phyloP scores from a whole-genome alignment of 2,888 invertebrate species.

The Sceliomorpha sp. region DNA sequence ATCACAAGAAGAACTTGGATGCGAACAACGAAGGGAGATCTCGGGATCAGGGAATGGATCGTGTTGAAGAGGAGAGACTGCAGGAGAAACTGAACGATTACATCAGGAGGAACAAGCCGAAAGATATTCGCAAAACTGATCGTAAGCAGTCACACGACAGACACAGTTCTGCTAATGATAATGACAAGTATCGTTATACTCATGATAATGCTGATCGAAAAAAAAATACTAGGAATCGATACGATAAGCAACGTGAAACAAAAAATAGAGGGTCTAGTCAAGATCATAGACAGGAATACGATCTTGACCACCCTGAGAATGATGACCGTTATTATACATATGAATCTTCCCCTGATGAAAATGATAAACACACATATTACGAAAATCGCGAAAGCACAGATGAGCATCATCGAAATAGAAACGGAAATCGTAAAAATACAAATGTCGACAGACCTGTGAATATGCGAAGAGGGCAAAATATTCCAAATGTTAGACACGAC shows the following conservation, averaged over 20 bases:
- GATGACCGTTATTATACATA: too few species aligned
- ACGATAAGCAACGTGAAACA: neutral
- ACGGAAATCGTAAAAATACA: too few species aligned
- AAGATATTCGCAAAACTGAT: conserved; percentile 29
- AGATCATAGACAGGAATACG: too few species aligned
- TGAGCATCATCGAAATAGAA: too few species aligned
- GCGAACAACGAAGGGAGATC: conserved; percentile 27
- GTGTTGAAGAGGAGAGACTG: conserved; percentile 33
- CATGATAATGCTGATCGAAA: conserved; percentile 8
- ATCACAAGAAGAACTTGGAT: conserved; percentile 30
- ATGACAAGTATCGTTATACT: conserved; percentile 2
- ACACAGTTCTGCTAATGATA: conserved; percentile 10
- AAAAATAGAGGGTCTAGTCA: neutral
- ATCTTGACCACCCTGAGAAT: too few species aligned
- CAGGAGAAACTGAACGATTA: conserved; percentile 49
- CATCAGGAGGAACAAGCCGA: conserved; percentile 56
- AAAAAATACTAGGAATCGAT: conserved; percentile 1
- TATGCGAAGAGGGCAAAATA: conserved; percentile 4
- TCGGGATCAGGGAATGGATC: conserved; percentile 49
- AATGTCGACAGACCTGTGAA: too few species aligned
- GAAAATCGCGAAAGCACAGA: too few species aligned
- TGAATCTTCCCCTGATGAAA: too few species aligned
- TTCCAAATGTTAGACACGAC: conserved; percentile 17
- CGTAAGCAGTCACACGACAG: neutral
- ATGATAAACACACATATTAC: too few species aligned